Evolutionary conservation across 2,113 vertebrate species (phyloP).

Genomic region (Motacilla tschutschensis): DNA sequence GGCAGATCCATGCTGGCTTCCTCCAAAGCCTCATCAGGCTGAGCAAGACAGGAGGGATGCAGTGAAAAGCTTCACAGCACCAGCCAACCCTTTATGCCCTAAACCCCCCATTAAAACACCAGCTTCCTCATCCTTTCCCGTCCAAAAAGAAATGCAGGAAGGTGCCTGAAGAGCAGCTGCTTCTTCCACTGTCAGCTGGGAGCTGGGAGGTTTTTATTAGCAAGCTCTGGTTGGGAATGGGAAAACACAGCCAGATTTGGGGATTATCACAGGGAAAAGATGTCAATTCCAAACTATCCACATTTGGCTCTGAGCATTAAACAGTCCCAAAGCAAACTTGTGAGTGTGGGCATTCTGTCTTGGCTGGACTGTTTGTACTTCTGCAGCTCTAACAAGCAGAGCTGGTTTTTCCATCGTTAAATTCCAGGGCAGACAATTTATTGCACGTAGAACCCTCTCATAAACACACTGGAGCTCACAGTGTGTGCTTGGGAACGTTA

Average conservation of each 20-base stretch:
- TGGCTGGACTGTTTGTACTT: constrained; percentile 53
- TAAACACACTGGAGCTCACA: constrained; percentile 2
- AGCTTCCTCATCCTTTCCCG: neutral
- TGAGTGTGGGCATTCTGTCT: constrained; percentile 14
- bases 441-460: neutral
- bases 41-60: neutral
- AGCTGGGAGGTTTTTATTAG: neutral
- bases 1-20: neutral
- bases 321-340: constrained; percentile 1
- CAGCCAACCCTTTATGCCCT: neutral
- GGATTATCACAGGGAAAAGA: neutral
- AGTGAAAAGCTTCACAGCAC: neutral
- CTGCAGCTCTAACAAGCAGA: constrained; percentile 13
- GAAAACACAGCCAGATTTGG: constrained; percentile 1
- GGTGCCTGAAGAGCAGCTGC: neutral
- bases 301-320: neutral
- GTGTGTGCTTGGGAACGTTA: neutral
- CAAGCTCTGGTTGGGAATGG: neutral
- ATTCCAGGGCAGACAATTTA: constrained; percentile 54
- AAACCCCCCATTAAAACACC: neutral
- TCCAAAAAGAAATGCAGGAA: neutral
- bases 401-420: constrained; percentile 53
- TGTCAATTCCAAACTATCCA: neutral
- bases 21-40: neutral
- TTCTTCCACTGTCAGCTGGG: neutral